Evolutionary conservation across 1,140 invertebrate genomes (phyloP), one percentile per base, ranked within the genome.

Genomic region (Rhynchophorus ferrugineus): DNA sequence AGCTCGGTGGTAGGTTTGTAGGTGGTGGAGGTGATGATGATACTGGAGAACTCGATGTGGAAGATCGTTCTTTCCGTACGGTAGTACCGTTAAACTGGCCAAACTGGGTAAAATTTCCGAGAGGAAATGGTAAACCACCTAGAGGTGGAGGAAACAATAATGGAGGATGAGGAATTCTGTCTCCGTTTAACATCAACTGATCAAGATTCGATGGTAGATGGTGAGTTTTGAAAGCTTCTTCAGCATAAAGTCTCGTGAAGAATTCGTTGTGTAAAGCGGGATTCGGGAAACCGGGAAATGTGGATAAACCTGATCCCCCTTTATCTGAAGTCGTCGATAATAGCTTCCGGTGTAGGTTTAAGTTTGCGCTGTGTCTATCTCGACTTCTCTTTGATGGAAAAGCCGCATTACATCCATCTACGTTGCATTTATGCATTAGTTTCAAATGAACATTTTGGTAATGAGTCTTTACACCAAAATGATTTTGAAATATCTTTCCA

Each of bases 391-490:
- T 96, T 0, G 92, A 95, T n/a, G 91, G 90, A 66, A 97, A 98
- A 0, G 90, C 85, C 0, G 92, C 92, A 68, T 91, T 91, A 67
- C 94, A 97, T n/a, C 94, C 93, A 54, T 95, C 91, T 2, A 96
- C 86, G 54, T 85, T 92, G 72, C 95, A 98, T 63, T 89, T 91
- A 71, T 97, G 93, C 85, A 95, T 94, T 49, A 96, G 70, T 71
- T 96, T 96, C 35, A 96, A 79, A 73, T 97, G 95, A 0, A 93
- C 89, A 69, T 91, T 95, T 74, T 94, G 91, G 71, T 93, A 96
- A 66, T 97, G 94, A 0, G 89, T 91, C 71, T 95, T 95, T 1
- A 95, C 83, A n/a, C 87, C 86, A 64, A 95, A 96, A 64, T 92
- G 87, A 64, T 95, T 96, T 67, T 92, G 89, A 71, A 96, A 96